phyloP scores from a whole-genome alignment of 1,140 invertebrate genomes.

The Zaprionus inermis region DNA sequence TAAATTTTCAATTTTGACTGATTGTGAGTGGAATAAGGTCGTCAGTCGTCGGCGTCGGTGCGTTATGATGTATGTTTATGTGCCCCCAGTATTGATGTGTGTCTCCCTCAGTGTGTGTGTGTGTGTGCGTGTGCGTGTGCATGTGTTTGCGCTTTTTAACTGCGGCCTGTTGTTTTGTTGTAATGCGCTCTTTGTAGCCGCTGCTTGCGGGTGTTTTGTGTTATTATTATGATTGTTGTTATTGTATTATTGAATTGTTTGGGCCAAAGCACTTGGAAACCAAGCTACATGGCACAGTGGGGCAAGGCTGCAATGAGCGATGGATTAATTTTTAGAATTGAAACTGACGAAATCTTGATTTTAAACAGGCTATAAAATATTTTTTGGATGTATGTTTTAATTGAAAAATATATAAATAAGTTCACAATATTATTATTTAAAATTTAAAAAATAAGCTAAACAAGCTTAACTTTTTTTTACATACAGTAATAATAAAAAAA shows the following conservation, averaged over 20 bases:
- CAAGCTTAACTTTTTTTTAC: neutral
- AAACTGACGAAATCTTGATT: no score
- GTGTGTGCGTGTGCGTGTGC: constrained; percentile 28
- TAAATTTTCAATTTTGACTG: constrained; percentile 84
- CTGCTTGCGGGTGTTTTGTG: constrained; percentile 69
- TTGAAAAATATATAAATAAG: no score
- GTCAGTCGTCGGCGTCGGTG: constrained; percentile 64
- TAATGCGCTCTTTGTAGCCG: constrained; percentile 58
- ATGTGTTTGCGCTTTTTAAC: constrained; percentile 60
- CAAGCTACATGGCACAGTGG: constrained; percentile 52
- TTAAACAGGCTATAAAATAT: no score
- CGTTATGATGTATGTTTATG: constrained; percentile 79
- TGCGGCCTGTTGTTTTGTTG: constrained; percentile 47
- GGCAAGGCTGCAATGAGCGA: neutral
- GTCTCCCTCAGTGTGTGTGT: constrained; percentile 3
- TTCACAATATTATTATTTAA: neutral
- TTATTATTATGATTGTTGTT: constrained; percentile 83
- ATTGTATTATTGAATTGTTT: constrained; percentile 83
- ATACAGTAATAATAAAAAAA: no score
- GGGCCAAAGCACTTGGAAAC: constrained; percentile 78
- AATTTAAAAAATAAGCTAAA: neutral
- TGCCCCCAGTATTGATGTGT: constrained; percentile 25
- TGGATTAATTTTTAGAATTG: no score
- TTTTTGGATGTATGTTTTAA: no score
- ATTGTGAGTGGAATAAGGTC: constrained; percentile 83